These are phyloP conservation scores for Lycocerus yunnanus DNA, from an alignment of 2,888 invertebrate species.

Conservation along the genomic window DNA sequence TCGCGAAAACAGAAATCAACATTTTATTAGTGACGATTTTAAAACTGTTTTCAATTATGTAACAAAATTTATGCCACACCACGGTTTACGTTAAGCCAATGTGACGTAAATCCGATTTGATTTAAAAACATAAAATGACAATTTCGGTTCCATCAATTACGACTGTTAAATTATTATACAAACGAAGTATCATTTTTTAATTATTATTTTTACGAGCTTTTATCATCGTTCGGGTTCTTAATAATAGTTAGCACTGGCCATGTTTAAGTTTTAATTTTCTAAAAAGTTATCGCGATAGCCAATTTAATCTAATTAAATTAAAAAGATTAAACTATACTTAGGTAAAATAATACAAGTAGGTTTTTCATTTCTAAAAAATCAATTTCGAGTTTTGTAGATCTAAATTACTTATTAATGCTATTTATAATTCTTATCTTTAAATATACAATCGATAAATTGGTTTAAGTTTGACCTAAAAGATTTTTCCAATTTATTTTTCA, in stretches of 20 bases:
- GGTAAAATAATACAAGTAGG: not conserved
- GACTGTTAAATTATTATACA: not conserved
- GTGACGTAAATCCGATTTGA: not conserved
- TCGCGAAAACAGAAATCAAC: not conserved
- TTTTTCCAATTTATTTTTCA: not conserved
- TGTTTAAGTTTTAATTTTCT: not conserved
- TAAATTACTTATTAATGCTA: not conserved
- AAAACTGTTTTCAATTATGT: not conserved
- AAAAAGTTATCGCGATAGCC: not conserved
- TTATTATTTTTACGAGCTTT: not conserved
- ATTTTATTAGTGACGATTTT: not conserved
- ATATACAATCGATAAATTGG: not conserved
- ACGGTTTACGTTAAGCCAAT: not conserved
- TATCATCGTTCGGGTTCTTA: not conserved
- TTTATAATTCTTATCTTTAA: not conserved
- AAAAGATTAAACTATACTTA: not conserved
- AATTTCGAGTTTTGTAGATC: not conserved
- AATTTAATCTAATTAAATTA: not conserved
- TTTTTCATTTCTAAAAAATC: not conserved
- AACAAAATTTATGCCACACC: not conserved
- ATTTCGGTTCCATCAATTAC: not conserved
- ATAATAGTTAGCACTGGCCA: not conserved
- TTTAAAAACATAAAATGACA: not conserved
- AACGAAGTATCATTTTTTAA: not conserved
- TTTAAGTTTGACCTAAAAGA: not conserved